Evolutionary conservation across 2,797 vertebrate species (phyloP).

Genomic region (Ceryle rudis): DNA sequence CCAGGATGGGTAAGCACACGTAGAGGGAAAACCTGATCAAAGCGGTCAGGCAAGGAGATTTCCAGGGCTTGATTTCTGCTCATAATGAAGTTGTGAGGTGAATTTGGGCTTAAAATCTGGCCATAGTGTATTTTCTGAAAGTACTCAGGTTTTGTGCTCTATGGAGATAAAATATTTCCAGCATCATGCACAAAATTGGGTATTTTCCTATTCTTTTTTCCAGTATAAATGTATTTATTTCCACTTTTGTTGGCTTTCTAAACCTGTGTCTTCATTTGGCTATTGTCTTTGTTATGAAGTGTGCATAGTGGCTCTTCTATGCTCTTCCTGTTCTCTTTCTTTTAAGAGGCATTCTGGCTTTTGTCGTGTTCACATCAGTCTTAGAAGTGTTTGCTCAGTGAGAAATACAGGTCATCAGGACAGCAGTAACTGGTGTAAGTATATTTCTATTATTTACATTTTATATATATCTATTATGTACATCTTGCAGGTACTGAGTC

Average conservation of each 20-base stretch:
- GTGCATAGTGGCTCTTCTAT: not conserved
- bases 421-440: not conserved
- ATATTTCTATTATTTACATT: conserved; percentile 14
- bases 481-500: not conserved
- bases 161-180: not conserved
- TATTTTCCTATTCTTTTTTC: not conserved
- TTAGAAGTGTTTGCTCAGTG: not conserved
- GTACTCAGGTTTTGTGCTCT: not conserved
- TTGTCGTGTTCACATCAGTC: not conserved
- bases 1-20: not conserved
- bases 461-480: not conserved
- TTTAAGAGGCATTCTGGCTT: not conserved
- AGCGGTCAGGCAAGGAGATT: not conserved
- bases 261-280: not conserved
- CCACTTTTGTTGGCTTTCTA: not conserved
- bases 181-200: not conserved
- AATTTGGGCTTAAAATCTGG: not conserved
- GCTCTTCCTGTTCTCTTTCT: not conserved
- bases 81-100: not conserved
- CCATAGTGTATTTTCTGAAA: not conserved
- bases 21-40: not conserved
- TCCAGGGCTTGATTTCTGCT: not conserved
- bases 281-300: not conserved
- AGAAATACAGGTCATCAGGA: conserved; percentile 12
- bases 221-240: not conserved